Percentiles rank a stretch among this genome's conserved stretches.
Conservation (phyloP, 1,140 invertebrate genomes). For the Limonius californicus region DNA sequence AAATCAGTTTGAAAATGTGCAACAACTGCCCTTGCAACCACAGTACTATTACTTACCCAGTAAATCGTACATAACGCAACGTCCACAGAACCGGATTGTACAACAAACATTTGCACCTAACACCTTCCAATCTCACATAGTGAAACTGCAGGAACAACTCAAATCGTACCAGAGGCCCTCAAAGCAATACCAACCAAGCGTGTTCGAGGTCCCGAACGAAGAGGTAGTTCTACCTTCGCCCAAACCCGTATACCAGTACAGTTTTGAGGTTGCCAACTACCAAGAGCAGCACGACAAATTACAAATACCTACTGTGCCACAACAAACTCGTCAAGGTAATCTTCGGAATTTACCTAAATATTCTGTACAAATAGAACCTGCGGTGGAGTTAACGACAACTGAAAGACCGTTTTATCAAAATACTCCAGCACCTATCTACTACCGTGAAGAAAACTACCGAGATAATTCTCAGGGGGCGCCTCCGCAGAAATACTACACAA, state of each 20-base stretch:
- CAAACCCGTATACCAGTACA: constrained; percentile 59
- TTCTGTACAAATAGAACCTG: constrained; percentile 50
- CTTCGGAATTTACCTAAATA: constrained; percentile 51
- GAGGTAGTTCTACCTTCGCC: constrained; percentile 36
- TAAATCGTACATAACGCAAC: constrained; percentile 39
- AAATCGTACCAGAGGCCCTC: constrained; percentile 49
- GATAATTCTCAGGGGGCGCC: constrained; percentile 48
- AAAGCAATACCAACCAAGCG: constrained; percentile 47
- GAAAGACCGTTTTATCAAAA: constrained; percentile 24
- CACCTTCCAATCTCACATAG: constrained; percentile 43
- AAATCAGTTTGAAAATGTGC: not conserved
- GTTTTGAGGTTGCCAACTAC: constrained; percentile 55
- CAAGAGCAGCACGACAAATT: constrained; percentile 31
- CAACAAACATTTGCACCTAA: constrained; percentile 35
- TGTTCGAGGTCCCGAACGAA: not conserved
- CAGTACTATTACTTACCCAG: constrained; percentile 39
- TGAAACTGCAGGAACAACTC: constrained; percentile 17
- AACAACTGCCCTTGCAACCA: constrained; percentile 15
- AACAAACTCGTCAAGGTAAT: constrained; percentile 26
- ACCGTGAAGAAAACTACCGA: constrained; percentile 45
- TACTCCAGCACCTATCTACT: constrained; percentile 32
- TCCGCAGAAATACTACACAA: constrained; percentile 35
- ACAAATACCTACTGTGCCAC: constrained; percentile 6
- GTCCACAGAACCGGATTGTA: constrained; percentile 35
- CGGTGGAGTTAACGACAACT: constrained; percentile 39